phyloP scores from a whole-genome alignment of 2,888 invertebrate genomes.

The Aphelenchoides bicaudatus region DNA sequence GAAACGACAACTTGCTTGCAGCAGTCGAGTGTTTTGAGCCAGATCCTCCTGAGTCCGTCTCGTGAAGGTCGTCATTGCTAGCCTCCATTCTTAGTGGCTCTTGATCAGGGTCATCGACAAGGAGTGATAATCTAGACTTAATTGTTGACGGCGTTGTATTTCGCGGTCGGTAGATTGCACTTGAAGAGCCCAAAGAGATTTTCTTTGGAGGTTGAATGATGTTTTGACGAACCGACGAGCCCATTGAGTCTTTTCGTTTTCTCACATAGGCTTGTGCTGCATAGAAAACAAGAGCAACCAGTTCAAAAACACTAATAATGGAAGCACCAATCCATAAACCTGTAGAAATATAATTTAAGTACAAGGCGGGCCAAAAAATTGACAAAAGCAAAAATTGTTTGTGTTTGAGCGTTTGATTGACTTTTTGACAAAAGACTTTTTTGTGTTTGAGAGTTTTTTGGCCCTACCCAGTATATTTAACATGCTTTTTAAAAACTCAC shows the following conservation, averaged over 20 bases:
- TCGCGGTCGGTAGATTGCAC: constrained; percentile 15
- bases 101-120: constrained; percentile 19
- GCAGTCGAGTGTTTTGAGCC: constrained; percentile 8
- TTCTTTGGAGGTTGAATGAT: constrained; percentile 16
- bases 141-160: constrained; percentile 21
- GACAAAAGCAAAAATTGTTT: too few relatives aligned
- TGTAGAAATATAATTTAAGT: too few relatives aligned
- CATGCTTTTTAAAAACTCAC: too few relatives aligned
- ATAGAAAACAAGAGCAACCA: constrained; percentile 47
- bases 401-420: too few relatives aligned
- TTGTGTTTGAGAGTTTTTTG: too few relatives aligned
- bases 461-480: too few relatives aligned
- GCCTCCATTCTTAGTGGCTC: constrained; percentile 17
- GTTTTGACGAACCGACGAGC: constrained; percentile 19
- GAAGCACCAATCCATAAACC: constrained; percentile 58
- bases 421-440: too few relatives aligned
- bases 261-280: constrained; percentile 37
- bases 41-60: constrained; percentile 4
- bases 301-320: constrained; percentile 52
- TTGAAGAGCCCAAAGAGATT: constrained; percentile 18
- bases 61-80: constrained; percentile 9
- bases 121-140: constrained; percentile 15
- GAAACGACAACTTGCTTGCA: constrained; percentile 23
- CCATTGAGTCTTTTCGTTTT: constrained; percentile 10
- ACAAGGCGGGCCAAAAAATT: too few relatives aligned